Evolutionary conservation across 2,888 invertebrate species (phyloP), one percentile per base, ranked within the genome.

Genomic region (Caenorhabditis wallacei): DNA sequence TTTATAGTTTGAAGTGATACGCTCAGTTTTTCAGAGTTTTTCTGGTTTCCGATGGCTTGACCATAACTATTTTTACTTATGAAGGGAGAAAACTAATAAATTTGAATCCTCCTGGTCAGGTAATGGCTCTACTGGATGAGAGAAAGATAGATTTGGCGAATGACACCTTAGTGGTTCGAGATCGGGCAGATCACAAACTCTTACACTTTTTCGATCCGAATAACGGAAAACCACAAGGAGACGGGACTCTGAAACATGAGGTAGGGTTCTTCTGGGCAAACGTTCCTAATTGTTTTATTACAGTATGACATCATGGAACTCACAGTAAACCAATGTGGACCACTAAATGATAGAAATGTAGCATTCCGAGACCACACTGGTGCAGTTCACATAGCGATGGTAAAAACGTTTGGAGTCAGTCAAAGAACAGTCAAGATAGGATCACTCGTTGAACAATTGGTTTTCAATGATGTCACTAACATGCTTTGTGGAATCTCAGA

Each of bases 51-150:
- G 98, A 98, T 92, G 95, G 95, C 86, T 94, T 95, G 22, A 95
- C 95, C 1, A 94, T 97, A 16, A 95, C 95, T 86, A 94, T 98
- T 7, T 97, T 97, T 92, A 96, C 95, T 80, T 99, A 97, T 91
- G 97, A 97, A 92, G 98, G 98, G 0, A 94, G 97, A 59, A 93
- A 96, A 53, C 93, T 96, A 26, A 95, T 96, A 11, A 95, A 95
- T 87, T 96, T 97, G 0, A 95, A 95, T 74, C 96, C 96, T 95
- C 95, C 95, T 10, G 88, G 88, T 3, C 70, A 85, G 24, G 80
- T 74, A 2, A 79, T 79, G 68, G 51, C 74, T 18, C 48, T 81
- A 2, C 48, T 87, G 18, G 85, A 76, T 22, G 76, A 84, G 18
- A n/a, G 80, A 11, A 84, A 95, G 10, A 94, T 97, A 16, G 95